These are phyloP conservation scores for Hydra vulgaris DNA, from an alignment of 30 jellyfish, hydroid and myxozoan genomes.

Conservation along the genomic window DNA sequence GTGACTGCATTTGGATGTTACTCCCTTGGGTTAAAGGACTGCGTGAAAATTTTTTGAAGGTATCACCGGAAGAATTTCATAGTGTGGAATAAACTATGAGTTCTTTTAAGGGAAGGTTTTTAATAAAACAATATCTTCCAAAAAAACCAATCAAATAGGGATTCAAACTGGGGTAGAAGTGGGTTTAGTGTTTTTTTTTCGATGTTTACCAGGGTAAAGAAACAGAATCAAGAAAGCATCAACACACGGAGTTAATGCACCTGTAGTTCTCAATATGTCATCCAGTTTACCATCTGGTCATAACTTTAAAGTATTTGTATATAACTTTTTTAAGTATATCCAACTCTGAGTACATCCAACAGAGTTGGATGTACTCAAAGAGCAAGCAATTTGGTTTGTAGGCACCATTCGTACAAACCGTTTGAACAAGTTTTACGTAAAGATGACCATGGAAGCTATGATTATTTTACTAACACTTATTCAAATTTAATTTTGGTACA, in stretches of 20 bases:
- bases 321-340: constrained; percentile 9
- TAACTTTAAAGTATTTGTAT: too few relatives aligned
- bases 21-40: background rate
- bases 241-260: too few relatives aligned
- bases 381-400: constrained; percentile 3
- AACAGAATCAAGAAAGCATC: too few relatives aligned
- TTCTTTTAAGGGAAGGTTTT: constrained; percentile 23
- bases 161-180: constrained; percentile 29
- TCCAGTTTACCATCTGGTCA: constrained; percentile 18
- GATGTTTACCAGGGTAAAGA: constrained; percentile 33
- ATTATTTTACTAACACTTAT: too few relatives aligned
- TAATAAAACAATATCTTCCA: too few relatives aligned
- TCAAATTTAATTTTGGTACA: too few relatives aligned
- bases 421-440: constrained; percentile 12
- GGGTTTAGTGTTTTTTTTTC: constrained; percentile 12
- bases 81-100: too few relatives aligned
- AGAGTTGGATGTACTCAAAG: background rate
- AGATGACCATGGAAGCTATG: too few relatives aligned
- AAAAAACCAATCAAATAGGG: constrained; percentile 33
- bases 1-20: constrained; percentile 12
- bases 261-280: constrained; percentile 13
- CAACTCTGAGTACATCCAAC: constrained; percentile 12
- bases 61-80: constrained; percentile 32
- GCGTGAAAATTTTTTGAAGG: constrained; percentile 17
- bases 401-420: constrained; percentile 15